Evolutionary conservation across 2,888 invertebrate species (phyloP).

Genomic region (Aphodius granarius): DNA sequence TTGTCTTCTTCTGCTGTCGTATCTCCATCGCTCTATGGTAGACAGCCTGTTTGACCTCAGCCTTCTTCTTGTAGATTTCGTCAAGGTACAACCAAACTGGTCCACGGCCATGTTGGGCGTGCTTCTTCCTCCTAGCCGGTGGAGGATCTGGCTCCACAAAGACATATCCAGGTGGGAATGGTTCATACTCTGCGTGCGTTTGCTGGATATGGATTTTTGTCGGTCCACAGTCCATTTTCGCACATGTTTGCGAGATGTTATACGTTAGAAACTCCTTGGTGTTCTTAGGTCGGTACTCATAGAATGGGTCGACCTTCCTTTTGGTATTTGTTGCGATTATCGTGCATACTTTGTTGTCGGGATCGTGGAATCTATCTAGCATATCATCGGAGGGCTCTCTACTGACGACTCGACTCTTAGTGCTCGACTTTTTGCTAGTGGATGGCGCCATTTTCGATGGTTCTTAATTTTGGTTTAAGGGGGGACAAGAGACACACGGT

Average conservation of each 20-base stretch:
- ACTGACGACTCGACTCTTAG: background rate
- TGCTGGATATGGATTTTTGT: conserved; percentile 39
- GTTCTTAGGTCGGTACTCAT: conserved; percentile 32
- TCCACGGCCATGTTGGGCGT: conserved; percentile 36
- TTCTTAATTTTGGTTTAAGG: background rate
- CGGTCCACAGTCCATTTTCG: conserved; percentile 38
- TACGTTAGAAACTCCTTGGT: conserved; percentile 39
- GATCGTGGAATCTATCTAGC: conserved; percentile 25
- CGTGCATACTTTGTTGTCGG: conserved; percentile 31
- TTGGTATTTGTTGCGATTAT: conserved; percentile 35
- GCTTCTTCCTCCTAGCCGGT: conserved; percentile 13
- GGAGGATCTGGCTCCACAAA: conserved; percentile 4
- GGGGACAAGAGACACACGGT: background rate
- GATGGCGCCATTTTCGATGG: background rate
- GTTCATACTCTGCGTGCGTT: conserved; percentile 39
- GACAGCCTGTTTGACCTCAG: conserved; percentile 25
- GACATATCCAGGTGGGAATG: conserved; percentile 33
- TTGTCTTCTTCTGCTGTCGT: conserved; percentile 23
- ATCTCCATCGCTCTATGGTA: conserved; percentile 29
- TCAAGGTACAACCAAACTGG: conserved; percentile 44
- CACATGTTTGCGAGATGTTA: conserved; percentile 41
- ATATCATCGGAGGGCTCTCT: conserved; percentile 27
- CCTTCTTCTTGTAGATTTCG: conserved; percentile 38
- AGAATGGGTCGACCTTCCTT: conserved; percentile 32
- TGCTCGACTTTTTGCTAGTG: background rate